Conservation (phyloP, 2,113 vertebrate species). For the Mesitornis unicolor region DNA sequence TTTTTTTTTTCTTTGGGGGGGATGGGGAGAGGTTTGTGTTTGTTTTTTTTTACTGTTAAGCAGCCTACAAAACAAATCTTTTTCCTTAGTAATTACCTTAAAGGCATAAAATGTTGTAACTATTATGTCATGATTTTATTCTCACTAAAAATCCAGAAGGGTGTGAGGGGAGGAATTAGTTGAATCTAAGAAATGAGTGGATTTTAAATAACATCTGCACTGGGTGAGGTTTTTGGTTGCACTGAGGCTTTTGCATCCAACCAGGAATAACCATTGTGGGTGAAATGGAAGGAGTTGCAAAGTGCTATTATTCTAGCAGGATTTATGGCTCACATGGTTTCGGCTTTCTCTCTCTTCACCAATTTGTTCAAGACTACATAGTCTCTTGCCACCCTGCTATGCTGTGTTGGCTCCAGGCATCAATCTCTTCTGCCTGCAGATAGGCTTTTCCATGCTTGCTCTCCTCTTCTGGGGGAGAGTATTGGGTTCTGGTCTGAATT, state of each 20-base stretch:
- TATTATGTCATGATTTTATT: not conserved
- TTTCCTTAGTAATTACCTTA: not conserved
- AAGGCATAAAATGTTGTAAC: not conserved
- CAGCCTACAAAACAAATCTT: not conserved
- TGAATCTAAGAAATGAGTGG: not conserved
- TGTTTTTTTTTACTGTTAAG: not conserved
- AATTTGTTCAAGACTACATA: not conserved
- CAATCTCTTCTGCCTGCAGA: not conserved
- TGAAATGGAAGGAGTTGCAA: not conserved
- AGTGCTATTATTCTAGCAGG: not conserved
- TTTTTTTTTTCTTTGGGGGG: not conserved
- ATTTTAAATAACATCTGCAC: not conserved
- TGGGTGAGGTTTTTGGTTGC: not conserved
- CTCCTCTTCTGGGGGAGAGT: not conserved
- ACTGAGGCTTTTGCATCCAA: not conserved
- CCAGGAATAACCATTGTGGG: fast-evolving
- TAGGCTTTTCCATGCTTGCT: not conserved
- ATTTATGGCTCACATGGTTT: not conserved
- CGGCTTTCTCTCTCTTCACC: not conserved
- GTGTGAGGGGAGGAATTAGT: not conserved
- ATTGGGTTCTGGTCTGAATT: not conserved
- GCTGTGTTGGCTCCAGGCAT: not conserved
- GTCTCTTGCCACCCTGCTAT: not conserved
- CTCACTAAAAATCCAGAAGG: not conserved
- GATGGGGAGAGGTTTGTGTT: too few relatives aligned